phyloP scores from a whole-genome alignment of 2,113 vertebrate genomes.

The Casuarius casuarius region DNA sequence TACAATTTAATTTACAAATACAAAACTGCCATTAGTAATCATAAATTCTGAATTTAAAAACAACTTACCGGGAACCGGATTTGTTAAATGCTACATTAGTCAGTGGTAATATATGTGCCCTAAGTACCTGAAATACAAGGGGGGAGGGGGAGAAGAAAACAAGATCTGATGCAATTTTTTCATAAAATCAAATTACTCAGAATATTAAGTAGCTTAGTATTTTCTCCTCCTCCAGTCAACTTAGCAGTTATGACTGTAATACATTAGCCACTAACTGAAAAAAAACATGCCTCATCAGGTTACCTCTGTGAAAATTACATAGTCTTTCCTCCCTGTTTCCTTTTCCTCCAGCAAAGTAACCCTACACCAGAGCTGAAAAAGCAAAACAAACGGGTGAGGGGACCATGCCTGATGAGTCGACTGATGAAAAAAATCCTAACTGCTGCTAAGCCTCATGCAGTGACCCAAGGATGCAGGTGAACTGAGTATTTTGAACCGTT shows the following conservation, averaged over 20 bases:
- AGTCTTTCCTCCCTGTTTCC: background rate
- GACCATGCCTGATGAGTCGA: background rate
- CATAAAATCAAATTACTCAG: background rate
- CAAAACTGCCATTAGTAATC: background rate
- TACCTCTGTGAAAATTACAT: background rate
- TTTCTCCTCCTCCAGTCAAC: background rate
- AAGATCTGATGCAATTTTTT: background rate
- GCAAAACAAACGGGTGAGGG: background rate
- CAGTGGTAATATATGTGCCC: slow-evolving; percentile 90
- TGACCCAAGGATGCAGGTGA: background rate
- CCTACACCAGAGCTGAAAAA: background rate
- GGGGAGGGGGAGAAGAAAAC: background rate
- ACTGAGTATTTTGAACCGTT: background rate
- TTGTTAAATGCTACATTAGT: slow-evolving; percentile 98
- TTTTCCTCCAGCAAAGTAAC: background rate
- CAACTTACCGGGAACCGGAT: slow-evolving; percentile 91
- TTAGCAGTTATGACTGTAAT: background rate
- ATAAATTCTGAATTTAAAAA: background rate
- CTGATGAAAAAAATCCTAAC: background rate
- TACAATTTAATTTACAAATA: background rate
- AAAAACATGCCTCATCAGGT: background rate
- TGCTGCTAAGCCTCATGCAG: background rate
- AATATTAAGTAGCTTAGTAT: background rate
- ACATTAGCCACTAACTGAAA: background rate
- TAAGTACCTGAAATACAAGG: slow-evolving; percentile 81